Conservation (phyloP, 1,140 invertebrate genomes). For the Macrosteles quadrilineatus region DNA sequence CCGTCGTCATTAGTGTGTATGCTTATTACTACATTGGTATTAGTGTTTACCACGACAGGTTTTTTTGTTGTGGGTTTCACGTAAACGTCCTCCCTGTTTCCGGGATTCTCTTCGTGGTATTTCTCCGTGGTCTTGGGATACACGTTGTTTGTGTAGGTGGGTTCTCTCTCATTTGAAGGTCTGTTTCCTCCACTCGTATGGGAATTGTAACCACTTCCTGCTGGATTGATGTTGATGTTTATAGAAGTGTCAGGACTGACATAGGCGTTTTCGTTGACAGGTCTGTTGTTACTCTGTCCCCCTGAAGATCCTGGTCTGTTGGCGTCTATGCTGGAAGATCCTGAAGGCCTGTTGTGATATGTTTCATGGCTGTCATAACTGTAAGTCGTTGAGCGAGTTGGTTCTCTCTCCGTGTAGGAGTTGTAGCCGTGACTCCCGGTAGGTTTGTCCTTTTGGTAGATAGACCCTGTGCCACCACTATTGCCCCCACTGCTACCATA, state of each 20-base stretch:
- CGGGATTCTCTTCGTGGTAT: not conserved
- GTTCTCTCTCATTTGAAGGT: slow-evolving; percentile 4
- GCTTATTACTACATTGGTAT: not conserved
- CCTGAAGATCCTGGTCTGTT: not conserved
- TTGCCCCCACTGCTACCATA: too few species aligned
- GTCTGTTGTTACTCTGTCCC: not conserved
- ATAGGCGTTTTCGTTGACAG: not conserved
- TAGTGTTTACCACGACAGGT: slow-evolving; percentile 18
- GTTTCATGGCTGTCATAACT: slow-evolving; percentile 15
- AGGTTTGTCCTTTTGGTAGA: too few species aligned
- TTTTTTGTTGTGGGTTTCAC: slow-evolving; percentile 12
- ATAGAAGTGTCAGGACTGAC: not conserved
- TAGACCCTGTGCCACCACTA: too few species aligned
- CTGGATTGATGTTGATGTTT: slow-evolving; percentile 15
- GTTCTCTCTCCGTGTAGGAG: not conserved
- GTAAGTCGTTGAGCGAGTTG: not conserved
- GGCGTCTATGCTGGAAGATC: not conserved
- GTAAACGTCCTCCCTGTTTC: not conserved
- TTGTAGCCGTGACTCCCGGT: too few species aligned
- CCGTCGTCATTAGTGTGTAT: slow-evolving; percentile 8
- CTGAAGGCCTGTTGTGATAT: slow-evolving; percentile 2
- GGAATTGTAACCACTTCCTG: not conserved
- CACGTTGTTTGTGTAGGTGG: not conserved
- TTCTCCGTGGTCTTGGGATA: slow-evolving; percentile 8
- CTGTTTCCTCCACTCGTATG: not conserved